Percentiles rank a stretch among this genome's conserved stretches.
Evolutionary conservation across 1,140 invertebrate species (phyloP).

Genomic region (Hydropsyche tenuis): DNA sequence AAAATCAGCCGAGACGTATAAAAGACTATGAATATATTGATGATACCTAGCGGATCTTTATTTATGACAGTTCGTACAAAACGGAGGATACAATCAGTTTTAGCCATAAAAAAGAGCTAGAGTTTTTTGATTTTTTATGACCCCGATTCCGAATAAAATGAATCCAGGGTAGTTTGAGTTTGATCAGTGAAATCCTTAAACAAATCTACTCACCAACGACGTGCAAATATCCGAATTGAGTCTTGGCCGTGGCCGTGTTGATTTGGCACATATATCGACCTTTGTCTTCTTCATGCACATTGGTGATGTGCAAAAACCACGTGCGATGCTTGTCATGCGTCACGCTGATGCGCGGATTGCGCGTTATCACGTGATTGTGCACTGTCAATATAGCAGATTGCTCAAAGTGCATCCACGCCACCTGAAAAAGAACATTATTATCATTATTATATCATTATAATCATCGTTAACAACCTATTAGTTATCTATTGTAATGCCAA

Average conservation of each 20-base stretch:
- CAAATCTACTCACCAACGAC: slow-evolving; percentile 86
- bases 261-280: slow-evolving; percentile 96
- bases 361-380: slow-evolving; percentile 89
- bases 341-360: slow-evolving; percentile 89
- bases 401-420: slow-evolving; percentile 95
- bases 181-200: no score
- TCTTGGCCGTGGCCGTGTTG: slow-evolving; percentile 92
- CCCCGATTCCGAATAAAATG: no score
- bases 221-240: slow-evolving; percentile 89
- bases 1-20: no score
- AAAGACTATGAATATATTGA: no score
- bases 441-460: no score
- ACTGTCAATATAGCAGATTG: slow-evolving; percentile 92
- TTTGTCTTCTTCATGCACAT: slow-evolving; percentile 88
- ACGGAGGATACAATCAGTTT: no score
- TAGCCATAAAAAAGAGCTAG: no score
- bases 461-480: no score
- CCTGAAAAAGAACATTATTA: slow-evolving; percentile 65
- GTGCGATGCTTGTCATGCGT: slow-evolving; percentile 87
- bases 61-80: no score
- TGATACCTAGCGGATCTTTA: no score
- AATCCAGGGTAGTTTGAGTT: background rate
- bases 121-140: no score
- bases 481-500: no score
- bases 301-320: slow-evolving; percentile 90